phyloP scores from a whole-genome alignment of 2,797 vertebrate species.

The Acrossocheilus fasciatus region DNA sequence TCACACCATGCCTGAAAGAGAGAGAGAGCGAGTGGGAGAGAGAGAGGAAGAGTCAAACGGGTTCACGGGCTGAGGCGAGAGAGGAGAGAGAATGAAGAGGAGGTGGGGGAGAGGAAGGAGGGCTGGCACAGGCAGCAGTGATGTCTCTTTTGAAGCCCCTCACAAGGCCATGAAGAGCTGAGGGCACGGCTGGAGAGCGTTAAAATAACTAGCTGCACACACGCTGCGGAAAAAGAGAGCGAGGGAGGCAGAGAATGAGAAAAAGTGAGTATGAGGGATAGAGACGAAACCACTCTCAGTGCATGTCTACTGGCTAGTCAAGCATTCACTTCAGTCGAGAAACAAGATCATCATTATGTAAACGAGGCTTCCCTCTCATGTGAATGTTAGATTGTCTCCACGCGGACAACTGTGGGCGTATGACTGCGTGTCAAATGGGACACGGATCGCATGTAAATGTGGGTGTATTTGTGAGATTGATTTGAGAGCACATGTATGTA shows the following conservation, averaged over 20 bases:
- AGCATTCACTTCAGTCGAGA: conserved; percentile 50
- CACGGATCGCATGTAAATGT: conserved; percentile 24
- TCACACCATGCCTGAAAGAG: conserved; percentile 59
- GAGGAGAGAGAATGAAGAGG: conserved; percentile 41
- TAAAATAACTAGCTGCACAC: conserved; percentile 64
- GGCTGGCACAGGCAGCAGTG: conserved; percentile 59
- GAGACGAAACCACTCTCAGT: conserved; percentile 21
- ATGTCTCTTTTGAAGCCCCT: conserved; percentile 66
- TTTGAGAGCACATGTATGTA: conserved; percentile 34
- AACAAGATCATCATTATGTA: conserved; percentile 51
- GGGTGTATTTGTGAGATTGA: conserved; percentile 32
- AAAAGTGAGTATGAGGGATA: conserved; percentile 47
- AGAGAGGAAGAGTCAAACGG: conserved; percentile 53
- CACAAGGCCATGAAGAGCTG: conserved; percentile 63
- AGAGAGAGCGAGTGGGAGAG: conserved; percentile 34
- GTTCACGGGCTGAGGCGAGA: conserved; percentile 46
- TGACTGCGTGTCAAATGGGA: conserved; percentile 34
- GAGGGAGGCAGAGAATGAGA: conserved; percentile 49
- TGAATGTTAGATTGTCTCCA: conserved; percentile 17
- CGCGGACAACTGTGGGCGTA: conserved; percentile 27
- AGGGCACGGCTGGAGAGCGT: conserved; percentile 60
- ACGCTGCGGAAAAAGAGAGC: conserved; percentile 51
- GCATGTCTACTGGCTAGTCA: conserved; percentile 42
- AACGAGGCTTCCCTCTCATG: conserved; percentile 28
- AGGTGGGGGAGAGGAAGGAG: conserved; percentile 47